Percentiles rank a stretch among this genome's conserved stretches.
Conservation (phyloP, 2,113 vertebrate species). For the Apaloderma vittatum region DNA sequence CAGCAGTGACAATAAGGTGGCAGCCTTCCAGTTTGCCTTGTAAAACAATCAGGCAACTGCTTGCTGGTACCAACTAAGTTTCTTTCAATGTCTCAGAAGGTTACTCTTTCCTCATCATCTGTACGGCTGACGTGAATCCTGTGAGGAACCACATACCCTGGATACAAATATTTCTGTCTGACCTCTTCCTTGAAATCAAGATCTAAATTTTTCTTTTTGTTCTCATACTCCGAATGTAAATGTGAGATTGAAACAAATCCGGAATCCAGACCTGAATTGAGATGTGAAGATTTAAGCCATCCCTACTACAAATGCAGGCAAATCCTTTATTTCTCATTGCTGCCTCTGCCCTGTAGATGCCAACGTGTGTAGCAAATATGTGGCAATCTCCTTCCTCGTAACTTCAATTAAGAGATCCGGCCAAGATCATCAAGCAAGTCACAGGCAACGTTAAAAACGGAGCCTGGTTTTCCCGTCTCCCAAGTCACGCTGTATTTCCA, state of each 20-base stretch:
- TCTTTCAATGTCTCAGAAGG: neutral
- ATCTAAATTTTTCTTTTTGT: neutral
- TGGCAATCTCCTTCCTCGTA: neutral
- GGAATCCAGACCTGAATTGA: neutral
- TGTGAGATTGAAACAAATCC: neutral
- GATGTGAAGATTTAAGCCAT: neutral
- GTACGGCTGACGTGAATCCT: neutral
- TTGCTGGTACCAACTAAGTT: neutral
- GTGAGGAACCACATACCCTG: neutral
- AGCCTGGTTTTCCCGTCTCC: neutral
- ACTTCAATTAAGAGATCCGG: neutral
- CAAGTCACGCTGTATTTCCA: neutral
- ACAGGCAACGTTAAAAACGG: neutral
- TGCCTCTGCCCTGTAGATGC: neutral
- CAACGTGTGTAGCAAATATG: neutral
- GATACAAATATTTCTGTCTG: neutral
- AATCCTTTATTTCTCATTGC: neutral
- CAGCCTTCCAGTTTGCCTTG: neutral
- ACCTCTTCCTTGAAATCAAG: neutral
- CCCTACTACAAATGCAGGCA: fast-evolving
- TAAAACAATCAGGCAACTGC: neutral
- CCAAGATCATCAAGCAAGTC: neutral
- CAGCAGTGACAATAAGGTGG: neutral
- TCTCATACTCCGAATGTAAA: neutral
- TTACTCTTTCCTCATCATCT: neutral